A percentile compares a stretch with the other conserved stretches of the same genome.
Evolutionary conservation across 2,888 invertebrate species (phyloP).

Genomic region (Cacoxenus indagator): DNA sequence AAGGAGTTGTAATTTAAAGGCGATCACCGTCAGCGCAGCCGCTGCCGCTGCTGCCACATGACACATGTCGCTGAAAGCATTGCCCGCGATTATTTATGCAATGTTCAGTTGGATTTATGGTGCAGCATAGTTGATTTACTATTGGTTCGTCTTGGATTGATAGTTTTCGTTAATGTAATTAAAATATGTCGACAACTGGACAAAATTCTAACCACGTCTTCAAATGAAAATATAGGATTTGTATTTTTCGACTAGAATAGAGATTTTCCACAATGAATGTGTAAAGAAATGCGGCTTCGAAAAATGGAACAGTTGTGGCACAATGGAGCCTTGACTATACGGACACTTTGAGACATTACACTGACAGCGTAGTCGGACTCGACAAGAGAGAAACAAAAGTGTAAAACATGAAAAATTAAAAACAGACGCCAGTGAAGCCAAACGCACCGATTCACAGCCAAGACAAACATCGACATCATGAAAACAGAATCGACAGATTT

Average conservation of each 20-base stretch:
- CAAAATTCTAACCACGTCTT: no score
- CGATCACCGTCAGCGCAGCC: neutral
- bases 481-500: neutral
- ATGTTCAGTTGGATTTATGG: neutral
- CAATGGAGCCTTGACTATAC: neutral
- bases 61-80: neutral
- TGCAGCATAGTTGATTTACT: neutral
- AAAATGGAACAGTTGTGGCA: no score
- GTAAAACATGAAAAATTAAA: neutral
- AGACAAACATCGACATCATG: neutral
- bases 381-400: neutral
- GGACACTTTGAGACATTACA: neutral
- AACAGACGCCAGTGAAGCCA: neutral
- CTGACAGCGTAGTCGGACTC: neutral
- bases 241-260: no score
- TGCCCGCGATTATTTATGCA: neutral
- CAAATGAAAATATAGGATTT: no score
- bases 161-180: neutral
- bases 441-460: neutral
- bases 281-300: neutral
- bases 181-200: neutral
- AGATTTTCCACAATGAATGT: neutral
- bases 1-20: constrained; percentile 6
- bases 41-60: constrained; percentile 3
- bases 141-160: neutral